Evolutionary conservation across 1,140 invertebrate genomes (phyloP), one percentile per base, ranked within the genome.

Genomic region (Euborellia annulipes): DNA sequence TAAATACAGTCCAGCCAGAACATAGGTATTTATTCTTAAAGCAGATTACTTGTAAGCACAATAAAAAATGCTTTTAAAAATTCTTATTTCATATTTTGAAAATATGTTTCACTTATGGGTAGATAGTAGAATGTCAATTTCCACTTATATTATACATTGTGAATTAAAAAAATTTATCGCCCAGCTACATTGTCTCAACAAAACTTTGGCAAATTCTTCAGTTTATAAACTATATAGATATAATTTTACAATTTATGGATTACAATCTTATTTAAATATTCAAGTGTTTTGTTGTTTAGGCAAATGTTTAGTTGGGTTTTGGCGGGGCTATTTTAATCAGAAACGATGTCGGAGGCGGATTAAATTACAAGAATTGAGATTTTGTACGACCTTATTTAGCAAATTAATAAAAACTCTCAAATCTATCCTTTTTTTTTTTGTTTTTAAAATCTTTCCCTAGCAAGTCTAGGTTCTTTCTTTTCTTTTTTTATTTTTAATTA

Each of bases 291-390:
- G 64, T 64, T 66, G 61, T 65, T 62, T 75, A 66, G 63, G 69
- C 64, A 78, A 70, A 69, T 71, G 72, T 72, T 73, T 76, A 67
- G 73, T 80, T 69, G 76, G 77, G 62, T 74, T 72, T 69, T 79
- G 77, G 76, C 78, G 69, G 68, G 76, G 77, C 64, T 80, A 73
- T 74, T 80, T 78, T 69, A 79, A 76, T 73, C 69, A 74, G 67
- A 80, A 78, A 69, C 70, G 71, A 65, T 73, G 71, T 66, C 72
- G 76, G 67, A 70, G 75, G 63, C 75, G 61, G 36, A 39, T 30
- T 41, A 22, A 34, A 34, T 43, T 41, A n/a, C 21, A 16, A 39
- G 13, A 48, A 18, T 32, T 18, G 17, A 20, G 30, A 48, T 48
- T 48, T 48, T 48, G 47, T 48, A 48, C 41, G 34, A 48, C 27